These are phyloP conservation scores for Gasterosteus nipponicus DNA, from an alignment of 2,113 vertebrate species.

Conservation along the genomic window DNA sequence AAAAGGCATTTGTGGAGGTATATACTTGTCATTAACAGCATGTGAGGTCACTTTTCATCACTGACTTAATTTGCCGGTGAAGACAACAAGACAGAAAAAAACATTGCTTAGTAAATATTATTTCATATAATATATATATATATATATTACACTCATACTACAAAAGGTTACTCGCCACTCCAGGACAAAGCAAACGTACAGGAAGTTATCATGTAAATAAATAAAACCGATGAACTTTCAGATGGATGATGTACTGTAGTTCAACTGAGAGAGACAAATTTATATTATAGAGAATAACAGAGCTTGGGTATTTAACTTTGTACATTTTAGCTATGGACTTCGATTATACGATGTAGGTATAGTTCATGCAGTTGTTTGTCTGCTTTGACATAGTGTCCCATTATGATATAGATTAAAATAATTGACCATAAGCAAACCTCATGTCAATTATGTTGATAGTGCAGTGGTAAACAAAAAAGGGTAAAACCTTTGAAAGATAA, in stretches of 20 bases:
- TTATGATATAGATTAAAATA: constrained; percentile 25
- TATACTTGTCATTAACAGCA: constrained; percentile 32
- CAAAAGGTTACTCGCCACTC: constrained; percentile 38
- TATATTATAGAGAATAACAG: constrained; percentile 45
- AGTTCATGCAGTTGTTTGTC: constrained; percentile 26
- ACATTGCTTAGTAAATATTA: constrained; percentile 32
- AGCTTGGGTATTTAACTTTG: constrained; percentile 57
- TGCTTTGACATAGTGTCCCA: constrained; percentile 11
- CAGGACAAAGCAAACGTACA: constrained; percentile 54
- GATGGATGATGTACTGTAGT: constrained; percentile 37
- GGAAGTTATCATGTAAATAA: constrained; percentile 68
- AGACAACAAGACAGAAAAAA: not conserved
- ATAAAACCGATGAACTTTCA: constrained; percentile 39
- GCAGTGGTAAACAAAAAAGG: constrained; percentile 49
- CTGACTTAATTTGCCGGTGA: constrained; percentile 10
- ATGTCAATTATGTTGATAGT: constrained; percentile 7
- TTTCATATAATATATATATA: constrained; percentile 30
- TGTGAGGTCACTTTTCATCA: constrained; percentile 15
- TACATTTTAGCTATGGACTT: constrained; percentile 31
- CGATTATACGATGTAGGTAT: constrained; percentile 41
- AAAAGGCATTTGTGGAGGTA: constrained; percentile 30
- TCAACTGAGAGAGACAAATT: constrained; percentile 39
- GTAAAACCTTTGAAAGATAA: constrained; percentile 27
- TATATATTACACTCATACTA: constrained; percentile 22
- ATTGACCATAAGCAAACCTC: constrained; percentile 25